A percentile compares a stretch with the other conserved stretches of the same genome.
Conservation (phyloP, 2,113 vertebrate species). For the Nesospiza acunhae region DNA sequence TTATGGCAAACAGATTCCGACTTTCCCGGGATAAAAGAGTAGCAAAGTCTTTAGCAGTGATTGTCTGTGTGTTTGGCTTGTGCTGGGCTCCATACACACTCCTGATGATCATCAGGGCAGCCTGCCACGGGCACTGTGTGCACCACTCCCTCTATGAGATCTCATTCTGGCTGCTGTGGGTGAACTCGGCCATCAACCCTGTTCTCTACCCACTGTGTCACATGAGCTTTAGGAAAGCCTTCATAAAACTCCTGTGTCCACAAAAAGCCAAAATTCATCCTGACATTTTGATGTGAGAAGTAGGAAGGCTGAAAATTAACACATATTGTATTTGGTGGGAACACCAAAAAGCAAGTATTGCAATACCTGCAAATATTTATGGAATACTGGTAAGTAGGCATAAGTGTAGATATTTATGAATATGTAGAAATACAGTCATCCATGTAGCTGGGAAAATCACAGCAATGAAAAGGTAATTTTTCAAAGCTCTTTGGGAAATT, state of each 20-base stretch:
- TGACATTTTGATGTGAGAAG: conserved; percentile 66
- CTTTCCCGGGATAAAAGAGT: conserved; percentile 76
- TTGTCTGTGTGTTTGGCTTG: conserved; percentile 77
- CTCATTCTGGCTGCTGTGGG: conserved; percentile 80
- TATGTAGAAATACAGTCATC: background rate
- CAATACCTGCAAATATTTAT: background rate
- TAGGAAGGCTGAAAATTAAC: background rate
- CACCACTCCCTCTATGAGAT: conserved; percentile 75
- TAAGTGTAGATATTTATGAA: background rate
- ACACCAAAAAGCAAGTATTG: background rate
- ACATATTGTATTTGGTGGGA: background rate
- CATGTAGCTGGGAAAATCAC: background rate
- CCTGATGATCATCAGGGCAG: conserved; percentile 78
- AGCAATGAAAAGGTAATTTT: background rate
- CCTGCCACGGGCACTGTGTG: conserved; percentile 72
- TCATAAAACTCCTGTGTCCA: conserved; percentile 76
- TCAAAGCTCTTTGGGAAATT: background rate
- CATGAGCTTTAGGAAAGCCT: conserved; percentile 76
- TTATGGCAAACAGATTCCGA: conserved; percentile 58
- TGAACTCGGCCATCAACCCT: conserved; percentile 80
- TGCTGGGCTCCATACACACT: conserved; percentile 80
- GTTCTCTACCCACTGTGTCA: conserved; percentile 77
- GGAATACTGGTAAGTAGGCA: background rate
- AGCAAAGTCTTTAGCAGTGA: conserved; percentile 77
- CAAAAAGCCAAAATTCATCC: conserved; percentile 77